Evolutionary conservation across 2,888 invertebrate species (phyloP), one percentile per base, ranked within the genome.

Genomic region (Tetragonula carbonaria): DNA sequence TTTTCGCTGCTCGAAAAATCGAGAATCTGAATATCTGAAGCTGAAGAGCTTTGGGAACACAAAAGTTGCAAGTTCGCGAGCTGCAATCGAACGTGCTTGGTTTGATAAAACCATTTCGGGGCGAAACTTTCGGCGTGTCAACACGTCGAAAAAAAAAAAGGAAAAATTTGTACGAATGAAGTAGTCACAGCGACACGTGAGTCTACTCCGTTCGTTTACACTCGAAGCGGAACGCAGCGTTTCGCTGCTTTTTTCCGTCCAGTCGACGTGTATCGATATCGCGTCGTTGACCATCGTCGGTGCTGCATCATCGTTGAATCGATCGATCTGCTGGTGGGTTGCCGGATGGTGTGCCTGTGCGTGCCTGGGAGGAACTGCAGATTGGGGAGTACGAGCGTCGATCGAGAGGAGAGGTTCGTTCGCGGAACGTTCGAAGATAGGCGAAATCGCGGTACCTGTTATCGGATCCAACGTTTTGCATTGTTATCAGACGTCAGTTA

Each of bases 351-450:
- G 33, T n/a, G 14, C 50, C 72, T 65, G 45, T 72, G 78, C 78
- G 80, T 73, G 23, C 57, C 51, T 59, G 53, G 23, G 78, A 78
- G 74, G 73, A 71, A 71, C 75, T 78, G 70, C 45, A 81, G 88
- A 87, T 89, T 86, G 84, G 74, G 78, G 79, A 33, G 78, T 53
- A 51, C 74, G 77, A 63, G 71, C 51, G 67, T 57, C 77, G 80
- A 70, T 80, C 78, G 83, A 80, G 66, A 66, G 86, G 53, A 38
- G 38, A 38, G 38, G 8, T 3, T 63, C 28, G 55, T 23, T 59
- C 68, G 79, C 62, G 84, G 57, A 18, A 57, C 65, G 82, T 53
- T 81, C 59, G 80, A 90, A 90, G 90, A 89, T 89, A 88, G 87
- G 90, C 66, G 86, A 88, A 88, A 89, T 86, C 83, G 81, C 45